Percentiles rank a stretch among this genome's conserved stretches.
These are phyloP conservation scores for Bellardia bayeri DNA, from an alignment of 2,888 invertebrate species.

Conservation along the genomic window DNA sequence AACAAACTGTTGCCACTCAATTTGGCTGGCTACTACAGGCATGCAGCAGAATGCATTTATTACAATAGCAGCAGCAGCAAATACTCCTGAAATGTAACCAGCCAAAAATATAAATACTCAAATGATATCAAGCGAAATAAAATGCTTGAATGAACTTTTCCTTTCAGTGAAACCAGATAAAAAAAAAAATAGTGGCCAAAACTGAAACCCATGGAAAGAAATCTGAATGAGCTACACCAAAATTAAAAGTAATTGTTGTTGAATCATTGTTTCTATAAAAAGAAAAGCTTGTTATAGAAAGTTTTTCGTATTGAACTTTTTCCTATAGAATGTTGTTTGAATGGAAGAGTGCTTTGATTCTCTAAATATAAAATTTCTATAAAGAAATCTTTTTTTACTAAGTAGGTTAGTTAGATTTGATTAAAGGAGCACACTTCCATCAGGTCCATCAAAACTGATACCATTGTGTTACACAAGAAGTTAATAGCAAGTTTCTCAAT, in stretches of 20 bases:
- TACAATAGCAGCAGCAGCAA: conserved; percentile 15
- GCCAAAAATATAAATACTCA: conserved; percentile 1
- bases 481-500: no score
- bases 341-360: no score
- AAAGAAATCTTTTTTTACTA: no score
- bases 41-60: conserved; percentile 5
- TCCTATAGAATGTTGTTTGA: no score
- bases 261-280: no score
- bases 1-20: conserved; percentile 73
- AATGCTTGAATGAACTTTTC: conserved; percentile 54
- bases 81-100: conserved; percentile 21
- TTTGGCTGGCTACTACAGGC: conserved; percentile 58
- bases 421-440: no score
- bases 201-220: conserved; percentile 2
- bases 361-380: no score
- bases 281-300: no score
- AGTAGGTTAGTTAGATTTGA: no score
- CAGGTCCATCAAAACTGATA: no score
- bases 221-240: conserved; percentile 7
- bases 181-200: neutral
- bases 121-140: conserved; percentile 57
- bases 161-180: conserved; percentile 27
- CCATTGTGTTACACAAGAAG: no score
- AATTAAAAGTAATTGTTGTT: neutral
- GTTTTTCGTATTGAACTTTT: no score